phyloP scores from a whole-genome alignment of 2,113 vertebrate genomes.

The Spheniscus mendiculus region DNA sequence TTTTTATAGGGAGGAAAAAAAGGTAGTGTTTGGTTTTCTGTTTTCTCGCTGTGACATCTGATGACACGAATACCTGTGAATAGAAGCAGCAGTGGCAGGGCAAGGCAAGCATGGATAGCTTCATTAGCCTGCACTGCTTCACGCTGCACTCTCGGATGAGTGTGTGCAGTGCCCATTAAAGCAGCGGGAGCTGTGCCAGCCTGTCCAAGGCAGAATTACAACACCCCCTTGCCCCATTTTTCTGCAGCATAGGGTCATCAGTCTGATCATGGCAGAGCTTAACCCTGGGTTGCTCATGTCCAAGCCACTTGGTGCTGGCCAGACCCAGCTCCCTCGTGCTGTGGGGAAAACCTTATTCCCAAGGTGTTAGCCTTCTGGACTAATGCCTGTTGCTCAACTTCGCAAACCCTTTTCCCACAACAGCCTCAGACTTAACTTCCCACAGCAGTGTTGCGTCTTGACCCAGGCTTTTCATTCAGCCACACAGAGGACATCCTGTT shows the following conservation, averaged over 20 bases:
- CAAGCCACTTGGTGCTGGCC: not conserved
- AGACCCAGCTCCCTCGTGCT: not conserved
- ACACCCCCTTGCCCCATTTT: not conserved
- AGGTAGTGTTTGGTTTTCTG: not conserved
- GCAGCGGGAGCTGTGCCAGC: rapidly evolving
- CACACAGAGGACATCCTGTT: not conserved
- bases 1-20: not conserved
- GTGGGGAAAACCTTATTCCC: not conserved
- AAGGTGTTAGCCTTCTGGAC: not conserved
- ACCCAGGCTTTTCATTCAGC: not conserved
- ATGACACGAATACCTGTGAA: not conserved
- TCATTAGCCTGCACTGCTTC: rapidly evolving
- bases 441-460: not conserved
- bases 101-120: not conserved
- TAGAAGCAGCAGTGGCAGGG: not conserved
- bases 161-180: not conserved
- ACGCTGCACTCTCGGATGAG: not conserved
- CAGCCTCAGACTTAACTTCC: not conserved
- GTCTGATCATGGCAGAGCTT: not conserved
- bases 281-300: not conserved
- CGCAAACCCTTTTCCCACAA: not conserved
- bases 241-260: not conserved
- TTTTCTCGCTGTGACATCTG: not conserved
- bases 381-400: not conserved
- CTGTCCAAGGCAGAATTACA: not conserved